Evolutionary conservation across 2,888 invertebrate genomes (phyloP).

Genomic region (Trichacis sp.): DNA sequence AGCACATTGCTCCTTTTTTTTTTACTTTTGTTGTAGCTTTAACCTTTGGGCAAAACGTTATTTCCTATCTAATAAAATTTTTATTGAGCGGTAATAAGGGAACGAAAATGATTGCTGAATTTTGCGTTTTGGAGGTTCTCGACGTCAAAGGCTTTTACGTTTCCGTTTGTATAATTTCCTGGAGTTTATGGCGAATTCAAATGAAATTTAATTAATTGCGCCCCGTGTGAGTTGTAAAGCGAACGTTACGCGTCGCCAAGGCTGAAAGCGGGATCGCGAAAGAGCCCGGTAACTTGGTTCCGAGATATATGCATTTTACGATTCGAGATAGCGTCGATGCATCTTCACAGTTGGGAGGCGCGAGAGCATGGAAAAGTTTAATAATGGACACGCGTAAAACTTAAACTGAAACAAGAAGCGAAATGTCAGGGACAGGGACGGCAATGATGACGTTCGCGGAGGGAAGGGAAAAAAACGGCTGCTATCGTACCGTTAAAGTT

Average conservation of each 20-base stretch:
- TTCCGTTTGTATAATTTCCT: too few species aligned
- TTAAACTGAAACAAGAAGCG: constrained; percentile 44
- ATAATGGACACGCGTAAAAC: constrained; percentile 55
- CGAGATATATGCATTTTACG: constrained; percentile 30
- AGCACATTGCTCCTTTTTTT: too few species aligned
- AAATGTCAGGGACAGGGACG: constrained; percentile 17
- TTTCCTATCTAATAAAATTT: too few species aligned
- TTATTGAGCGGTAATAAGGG: too few species aligned
- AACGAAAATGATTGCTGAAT: too few species aligned
- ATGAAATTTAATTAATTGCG: background rate
- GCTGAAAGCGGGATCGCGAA: constrained; percentile 1
- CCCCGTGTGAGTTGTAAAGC: constrained; percentile 25
- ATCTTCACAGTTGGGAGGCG: constrained; percentile 34
- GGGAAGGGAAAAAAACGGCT: constrained; percentile 19
- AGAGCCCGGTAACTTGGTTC: constrained; percentile 23
- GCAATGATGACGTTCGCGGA: constrained; percentile 22
- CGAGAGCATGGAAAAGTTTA: constrained; percentile 44
- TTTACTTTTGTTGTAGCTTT: too few species aligned
- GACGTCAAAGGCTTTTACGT: too few species aligned
- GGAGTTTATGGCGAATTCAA: too few species aligned
- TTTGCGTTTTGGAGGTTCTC: too few species aligned
- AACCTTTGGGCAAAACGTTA: too few species aligned
- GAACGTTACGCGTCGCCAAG: constrained; percentile 4
- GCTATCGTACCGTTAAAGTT: constrained; percentile 57
- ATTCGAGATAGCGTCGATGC: constrained; percentile 37